Percentiles rank a stretch among this genome's conserved stretches.
Evolutionary conservation across 2,888 invertebrate species (phyloP).

Genomic region (Andrena bucephala): DNA sequence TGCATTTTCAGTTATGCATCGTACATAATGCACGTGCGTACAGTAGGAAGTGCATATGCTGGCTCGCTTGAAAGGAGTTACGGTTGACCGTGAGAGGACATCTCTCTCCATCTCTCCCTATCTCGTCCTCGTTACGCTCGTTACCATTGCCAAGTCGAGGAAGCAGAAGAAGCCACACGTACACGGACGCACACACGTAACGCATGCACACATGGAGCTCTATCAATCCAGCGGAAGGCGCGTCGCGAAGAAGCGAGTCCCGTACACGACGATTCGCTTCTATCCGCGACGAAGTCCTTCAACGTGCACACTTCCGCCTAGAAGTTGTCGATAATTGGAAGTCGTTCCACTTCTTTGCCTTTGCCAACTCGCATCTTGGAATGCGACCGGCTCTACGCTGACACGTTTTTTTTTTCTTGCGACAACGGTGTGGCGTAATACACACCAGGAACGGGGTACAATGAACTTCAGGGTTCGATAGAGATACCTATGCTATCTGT

Average conservation of each 20-base stretch:
- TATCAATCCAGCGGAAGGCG: slow-evolving; percentile 13
- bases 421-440: slow-evolving; percentile 32
- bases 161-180: slow-evolving; percentile 11
- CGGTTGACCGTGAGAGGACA: slow-evolving; percentile 52
- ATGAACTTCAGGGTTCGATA: slow-evolving; percentile 49
- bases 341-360: slow-evolving; percentile 68
- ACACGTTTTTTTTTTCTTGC: slow-evolving; percentile 22
- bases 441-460: slow-evolving; percentile 43
- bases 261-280: slow-evolving; percentile 30
- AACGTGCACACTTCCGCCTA: slow-evolving; percentile 38
- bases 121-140: slow-evolving; percentile 40
- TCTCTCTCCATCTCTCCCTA: slow-evolving; percentile 13
- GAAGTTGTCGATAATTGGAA: slow-evolving; percentile 70
- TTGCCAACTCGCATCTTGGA: slow-evolving; percentile 69
- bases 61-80: slow-evolving; percentile 42
- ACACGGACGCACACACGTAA: background rate
- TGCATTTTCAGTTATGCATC: slow-evolving; percentile 44
- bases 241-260: slow-evolving; percentile 35
- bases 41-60: slow-evolving; percentile 36
- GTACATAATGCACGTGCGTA: slow-evolving; percentile 22
- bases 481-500: slow-evolving; percentile 13
- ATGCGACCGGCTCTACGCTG: slow-evolving; percentile 46
- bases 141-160: slow-evolving; percentile 41
- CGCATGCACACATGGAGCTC: background rate
- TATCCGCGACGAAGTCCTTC: slow-evolving; percentile 52